Evolutionary conservation across 2,888 invertebrate genomes (phyloP), one percentile per base, ranked within the genome.

Genomic region (Nowickia ferox): DNA sequence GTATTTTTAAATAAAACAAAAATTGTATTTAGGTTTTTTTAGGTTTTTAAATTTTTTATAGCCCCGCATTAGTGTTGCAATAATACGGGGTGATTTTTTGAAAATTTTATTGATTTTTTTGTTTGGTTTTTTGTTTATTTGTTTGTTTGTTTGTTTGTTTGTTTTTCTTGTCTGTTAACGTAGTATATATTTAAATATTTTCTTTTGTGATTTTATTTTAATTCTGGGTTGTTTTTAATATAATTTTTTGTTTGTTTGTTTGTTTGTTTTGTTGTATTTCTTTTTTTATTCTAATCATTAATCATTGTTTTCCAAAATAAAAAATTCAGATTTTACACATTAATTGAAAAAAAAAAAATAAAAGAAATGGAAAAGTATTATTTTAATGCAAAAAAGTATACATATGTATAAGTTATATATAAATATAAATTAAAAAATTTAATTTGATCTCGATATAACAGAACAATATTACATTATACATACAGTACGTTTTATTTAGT

Each of bases 81-180:
- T 69, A 86, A 79, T 61, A 75, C 44, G 65, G 86, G 77, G 76
- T 72, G 65, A 66, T 83, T 86, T 86, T 86, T 86, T 83, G 79
- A 83, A 86, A 83, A 83, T 86, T 86, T 86, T 86, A 86, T 86
- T 86, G 76, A 86, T 86, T 86, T 86, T 86, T 86, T 86, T 86
- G 79, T 83, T 80, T 83, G 51, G n/a, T 76, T 82, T 86, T 78
- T 72, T 81, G 30, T 15, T 71, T 69, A 38, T 69, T 57, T 30
- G 4, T 30, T 30, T 30, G n/a, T n/a, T n/a, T n/a, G n/a, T n/a
- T 63, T 61, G 42, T 81, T 46, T 66, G 46, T 66, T 66, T 75
- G 22, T 81, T 79, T 15, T 46, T 81, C 44, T 84, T 74, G 63
- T 83, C 77, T 84, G 77, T 83, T 86, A 86, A 86, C 86, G 79